Percentiles rank a stretch among this genome's conserved stretches.
These are phyloP conservation scores for Myotis lucifugus DNA, from an alignment of 2,113 vertebrate species.

Conservation along the genomic window DNA sequence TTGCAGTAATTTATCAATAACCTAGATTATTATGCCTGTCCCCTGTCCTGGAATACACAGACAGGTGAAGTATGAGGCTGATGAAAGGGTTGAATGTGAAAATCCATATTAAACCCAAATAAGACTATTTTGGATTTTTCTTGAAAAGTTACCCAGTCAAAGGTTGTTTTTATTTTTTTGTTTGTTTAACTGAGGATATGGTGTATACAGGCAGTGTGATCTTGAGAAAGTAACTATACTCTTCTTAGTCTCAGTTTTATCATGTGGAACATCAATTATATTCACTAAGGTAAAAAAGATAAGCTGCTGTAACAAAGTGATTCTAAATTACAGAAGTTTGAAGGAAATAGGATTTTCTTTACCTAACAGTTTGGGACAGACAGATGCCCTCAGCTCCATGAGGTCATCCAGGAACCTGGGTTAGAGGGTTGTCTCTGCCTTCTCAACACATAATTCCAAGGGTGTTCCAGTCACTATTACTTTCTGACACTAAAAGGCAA, in stretches of 20 bases:
- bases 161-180: neutral
- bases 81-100: neutral
- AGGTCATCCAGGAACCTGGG: neutral
- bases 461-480: neutral
- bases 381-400: neutral
- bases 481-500: neutral
- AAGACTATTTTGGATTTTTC: neutral
- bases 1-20: neutral
- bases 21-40: neutral
- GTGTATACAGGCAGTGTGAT: neutral
- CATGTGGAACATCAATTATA: neutral
- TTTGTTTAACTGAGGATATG: neutral
- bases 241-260: neutral
- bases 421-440: accelerated
- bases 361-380: neutral
- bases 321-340: neutral
- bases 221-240: neutral
- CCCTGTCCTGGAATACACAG: neutral
- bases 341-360: neutral
- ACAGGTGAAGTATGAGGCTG: neutral
- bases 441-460: neutral
- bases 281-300: neutral
- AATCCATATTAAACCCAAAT: neutral
- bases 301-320: neutral
- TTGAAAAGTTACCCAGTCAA: neutral